Evolutionary conservation across 2,113 vertebrate species (phyloP), one percentile per base, ranked within the genome.

Genomic region (Xiphophorus maculatus): DNA sequence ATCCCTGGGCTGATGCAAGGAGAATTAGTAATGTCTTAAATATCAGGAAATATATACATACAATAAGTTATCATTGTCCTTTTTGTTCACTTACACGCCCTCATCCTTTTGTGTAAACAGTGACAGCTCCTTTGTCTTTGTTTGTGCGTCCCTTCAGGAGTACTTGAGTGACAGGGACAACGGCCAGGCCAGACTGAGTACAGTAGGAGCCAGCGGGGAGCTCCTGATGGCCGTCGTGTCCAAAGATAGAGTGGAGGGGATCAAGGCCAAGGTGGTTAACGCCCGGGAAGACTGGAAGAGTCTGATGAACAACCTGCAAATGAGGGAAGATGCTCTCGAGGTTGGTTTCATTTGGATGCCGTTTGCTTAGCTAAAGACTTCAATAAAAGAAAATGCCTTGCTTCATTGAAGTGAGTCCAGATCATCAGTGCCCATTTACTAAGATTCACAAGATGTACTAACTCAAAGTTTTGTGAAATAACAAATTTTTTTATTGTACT

Each of bases 211-310:
- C 67, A 96, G 96, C 89, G 97, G 96, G 79, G 97, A 98, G 64
- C 93, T 98, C 54, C 91, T 99, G 79, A 95, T 92, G 84, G 91
- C 94, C 63, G 88, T 99, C 78, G 86, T 98, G 89, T 91, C 94
- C 74, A 87, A 95, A 66, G 98, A 99, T 79, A 96, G 96, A 72
- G 93, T 95, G 63, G 93, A 96, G 79, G 89, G 89, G 64, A 89
- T 97, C 85, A 94, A 87, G 82, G 93, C 95, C 87, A 99, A 99
- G 90, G 92, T 93, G 70, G 82, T 80, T 60, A 86, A 91, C 0
- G 94, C 96, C 74, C 96, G 95, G 82, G 97, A 97, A 64, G 97
- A 99, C 1, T 99, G 97, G 97, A 97, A 95, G 89, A 95, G 87
- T 61, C 95, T 99, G 80, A 94, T 97, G 88, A 94, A 95, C 44